Evolutionary conservation across 2,797 vertebrate species (phyloP).

Genomic region (Pterois miles): DNA sequence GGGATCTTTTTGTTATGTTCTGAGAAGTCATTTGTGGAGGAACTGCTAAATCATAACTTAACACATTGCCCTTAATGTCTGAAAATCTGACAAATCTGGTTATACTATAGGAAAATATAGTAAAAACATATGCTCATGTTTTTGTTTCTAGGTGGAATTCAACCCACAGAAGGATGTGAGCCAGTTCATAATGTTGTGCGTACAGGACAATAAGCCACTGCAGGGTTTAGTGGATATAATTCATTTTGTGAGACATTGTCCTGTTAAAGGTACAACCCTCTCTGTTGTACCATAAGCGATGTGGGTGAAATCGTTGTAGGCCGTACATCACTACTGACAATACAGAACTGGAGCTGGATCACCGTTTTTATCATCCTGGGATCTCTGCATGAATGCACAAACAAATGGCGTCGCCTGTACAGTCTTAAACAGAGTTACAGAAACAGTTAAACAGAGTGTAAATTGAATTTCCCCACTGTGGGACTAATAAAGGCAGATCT

Average conservation of each 20-base stretch:
- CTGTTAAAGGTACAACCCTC: background rate
- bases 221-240: background rate
- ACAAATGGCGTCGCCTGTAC: background rate
- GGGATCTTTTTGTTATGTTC: background rate
- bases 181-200: background rate
- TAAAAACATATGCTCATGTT: background rate
- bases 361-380: background rate
- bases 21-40: background rate
- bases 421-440: too few relatives aligned
- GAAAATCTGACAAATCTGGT: background rate
- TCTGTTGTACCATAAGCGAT: background rate
- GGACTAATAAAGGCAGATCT: too few relatives aligned
- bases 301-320: background rate
- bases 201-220: background rate
- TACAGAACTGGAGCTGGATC: constrained; percentile 9
- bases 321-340: constrained; percentile 21
- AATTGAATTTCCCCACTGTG: too few relatives aligned
- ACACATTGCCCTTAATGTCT: background rate
- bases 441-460: too few relatives aligned
- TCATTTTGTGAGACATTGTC: background rate
- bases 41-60: background rate
- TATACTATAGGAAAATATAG: background rate
- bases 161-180: background rate
- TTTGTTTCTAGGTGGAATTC: background rate
- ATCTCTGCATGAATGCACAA: constrained; percentile 12